Conservation (phyloP, 2,888 invertebrate genomes). For the Euplexia lucipara region DNA sequence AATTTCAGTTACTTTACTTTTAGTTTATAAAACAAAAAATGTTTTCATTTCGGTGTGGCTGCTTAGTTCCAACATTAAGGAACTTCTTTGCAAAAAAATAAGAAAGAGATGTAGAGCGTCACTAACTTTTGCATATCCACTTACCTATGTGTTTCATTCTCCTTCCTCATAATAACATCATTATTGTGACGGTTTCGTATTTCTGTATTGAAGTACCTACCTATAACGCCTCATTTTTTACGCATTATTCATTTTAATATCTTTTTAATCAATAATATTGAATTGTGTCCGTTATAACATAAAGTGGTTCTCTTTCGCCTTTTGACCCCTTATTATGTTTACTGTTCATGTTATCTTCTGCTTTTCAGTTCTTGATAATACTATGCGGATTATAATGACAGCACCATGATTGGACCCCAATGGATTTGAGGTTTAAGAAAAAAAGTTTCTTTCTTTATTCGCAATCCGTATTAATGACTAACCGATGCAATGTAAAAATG, state of each 20-base stretch:
- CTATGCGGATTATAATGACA: no score
- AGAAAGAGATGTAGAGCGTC: no score
- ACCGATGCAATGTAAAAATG: not conserved
- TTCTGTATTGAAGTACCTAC: slow-evolving; percentile 6
- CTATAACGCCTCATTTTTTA: slow-evolving; percentile 19
- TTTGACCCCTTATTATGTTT: slow-evolving; percentile 16
- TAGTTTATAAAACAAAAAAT: no score
- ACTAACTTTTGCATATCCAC: no score
- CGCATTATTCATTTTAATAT: slow-evolving; percentile 7
- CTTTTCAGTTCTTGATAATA: not conserved
- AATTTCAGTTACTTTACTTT: no score
- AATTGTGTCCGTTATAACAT: slow-evolving; percentile 21
- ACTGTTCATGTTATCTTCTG: slow-evolving; percentile 17
- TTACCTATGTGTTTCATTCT: no score
- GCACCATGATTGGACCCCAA: not conserved
- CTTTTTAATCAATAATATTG: slow-evolving; percentile 16
- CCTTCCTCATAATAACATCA: not conserved
- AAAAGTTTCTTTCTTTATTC: not conserved
- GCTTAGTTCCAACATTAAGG: no score
- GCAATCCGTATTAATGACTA: not conserved
- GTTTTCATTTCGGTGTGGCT: no score
- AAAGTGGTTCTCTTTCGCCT: slow-evolving; percentile 3
- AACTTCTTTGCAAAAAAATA: no score
- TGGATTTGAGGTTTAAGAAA: not conserved
- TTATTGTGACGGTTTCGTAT: slow-evolving; percentile 1